phyloP scores from a whole-genome alignment of 2,113 vertebrate species.

The Rhizomys pruinosus region DNA sequence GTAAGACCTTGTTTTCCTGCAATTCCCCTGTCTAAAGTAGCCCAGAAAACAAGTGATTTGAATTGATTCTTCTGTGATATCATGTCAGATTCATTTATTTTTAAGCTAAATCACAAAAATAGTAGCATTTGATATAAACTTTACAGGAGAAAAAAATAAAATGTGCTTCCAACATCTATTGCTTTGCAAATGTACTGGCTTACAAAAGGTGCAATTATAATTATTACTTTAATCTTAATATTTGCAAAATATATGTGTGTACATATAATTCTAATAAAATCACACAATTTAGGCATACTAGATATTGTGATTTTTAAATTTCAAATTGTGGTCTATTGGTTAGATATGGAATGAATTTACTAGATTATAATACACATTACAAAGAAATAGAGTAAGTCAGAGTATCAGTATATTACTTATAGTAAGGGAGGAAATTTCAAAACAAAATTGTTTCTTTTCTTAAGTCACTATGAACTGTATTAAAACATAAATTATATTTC shows the following conservation, averaged over 20 bases:
- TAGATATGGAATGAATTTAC: slow-evolving; percentile 17
- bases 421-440: not conserved
- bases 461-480: not conserved
- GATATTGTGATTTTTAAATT: slow-evolving; percentile 12
- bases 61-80: not conserved
- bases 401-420: not conserved
- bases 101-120: slow-evolving; percentile 21
- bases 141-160: slow-evolving; percentile 24
- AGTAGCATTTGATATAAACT: not conserved
- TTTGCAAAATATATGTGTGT: not conserved
- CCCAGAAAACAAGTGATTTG: slow-evolving; percentile 31
- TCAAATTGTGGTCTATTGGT: not conserved
- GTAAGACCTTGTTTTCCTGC: too few relatives aligned
- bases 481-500: slow-evolving; percentile 40
- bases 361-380: slow-evolving; percentile 16
- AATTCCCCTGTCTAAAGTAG: not conserved
- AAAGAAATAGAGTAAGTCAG: not conserved
- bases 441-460: not conserved
- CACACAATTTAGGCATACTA: not conserved
- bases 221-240: slow-evolving; percentile 39
- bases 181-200: not conserved
- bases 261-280: not conserved
- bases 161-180: not conserved
- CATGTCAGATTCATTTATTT: slow-evolving; percentile 43
- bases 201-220: slow-evolving; percentile 23